Evolutionary conservation across 2,113 vertebrate genomes (phyloP), one percentile per base, ranked within the genome.

Genomic region (Brevimyrus niger): DNA sequence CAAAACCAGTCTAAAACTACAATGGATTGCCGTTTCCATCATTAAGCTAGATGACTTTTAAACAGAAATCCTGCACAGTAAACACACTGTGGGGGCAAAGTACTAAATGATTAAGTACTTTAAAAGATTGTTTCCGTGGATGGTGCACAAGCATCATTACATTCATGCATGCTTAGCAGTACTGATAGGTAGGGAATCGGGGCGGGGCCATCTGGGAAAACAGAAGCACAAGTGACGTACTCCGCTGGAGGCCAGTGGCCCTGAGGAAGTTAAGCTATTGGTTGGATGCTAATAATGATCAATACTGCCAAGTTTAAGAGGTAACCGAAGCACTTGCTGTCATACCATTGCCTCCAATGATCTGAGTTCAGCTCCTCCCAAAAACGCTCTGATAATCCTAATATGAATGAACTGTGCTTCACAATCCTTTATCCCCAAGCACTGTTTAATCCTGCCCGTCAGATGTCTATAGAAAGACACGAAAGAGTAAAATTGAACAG

Each of bases 391-490:
- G 88, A 89, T 89, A 98, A 98, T 99, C 97, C 97, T 98, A 98
- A 98, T 97, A 98, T 97, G 98, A 98, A 98, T 98, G 97, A 97
- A 97, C 97, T 98, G 97, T 98, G 97, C 97, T 98, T 96, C 97
- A 97, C 96, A 98, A 98, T 98, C 97, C 97, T 98, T 97, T 99
- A 99, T 98, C 99, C 98, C 98, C 98, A 99, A 98, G 97, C 96
- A 98, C 96, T 96, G 97, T 98, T 94, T 98, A 97, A 98, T 99
- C 97, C 97, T 98, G 98, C 97, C 97, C 96, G 97, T 97, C 97
- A 97, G 97, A 97, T 97, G 96, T 98, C 97, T 99, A 98, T 97
- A 99, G 98, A 98, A 99, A 99, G 98, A 99, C 98, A 98, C 97
- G 96, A 97, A 98, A 99, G 97, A 97, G 97, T 98, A 98, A 98